Evolutionary conservation across 2,888 invertebrate genomes (phyloP), one percentile per base, ranked within the genome.

Genomic region (Campopleginae sp.): DNA sequence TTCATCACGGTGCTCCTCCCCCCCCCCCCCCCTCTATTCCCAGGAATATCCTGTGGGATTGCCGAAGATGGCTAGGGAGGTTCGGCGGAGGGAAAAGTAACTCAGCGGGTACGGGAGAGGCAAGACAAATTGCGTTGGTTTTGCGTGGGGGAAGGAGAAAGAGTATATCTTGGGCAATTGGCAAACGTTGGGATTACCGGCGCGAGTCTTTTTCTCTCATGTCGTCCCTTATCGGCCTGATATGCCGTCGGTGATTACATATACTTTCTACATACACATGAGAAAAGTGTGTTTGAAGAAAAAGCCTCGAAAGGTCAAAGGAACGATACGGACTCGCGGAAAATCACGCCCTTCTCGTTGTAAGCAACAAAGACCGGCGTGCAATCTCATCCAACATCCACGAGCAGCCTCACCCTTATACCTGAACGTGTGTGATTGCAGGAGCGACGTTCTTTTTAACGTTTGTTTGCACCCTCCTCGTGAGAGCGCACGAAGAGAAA

Each of bases 91-190:
- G 58, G 58, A 61, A 71, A 79, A 79, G 70, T 71, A 71, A 80
- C 79, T 51, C 66, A 66, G 68, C 68, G 77, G 71, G 77, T 44
- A 19, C 76, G 82, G 51, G 70, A 54, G 66, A 48, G 66, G 86
- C 85, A 90, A 90, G 91, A 91, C 89, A 91, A 91, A 91, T 91
- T 90, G 89, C 89, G 84, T 84, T 80, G 84, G 78, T 77, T 86
- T 82, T 75, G 38, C 38, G 10, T 6, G 19, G 5, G 83, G 82
- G 86, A 80, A 48, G 44, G 54, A 70, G 83, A 80, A 83, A 87
- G 88, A 88, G 88, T 90, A 89, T 90, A 89, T 90, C 90, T 90
- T 88, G 85, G 84, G 83, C 89, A 87, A 89, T 89, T 88, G 88
- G 86, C 87, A 86, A 88, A 86, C 87, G 83, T 79, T 82, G 82